Conservation (phyloP, 2,113 vertebrate species). For the Salvelinus fontinalis region DNA sequence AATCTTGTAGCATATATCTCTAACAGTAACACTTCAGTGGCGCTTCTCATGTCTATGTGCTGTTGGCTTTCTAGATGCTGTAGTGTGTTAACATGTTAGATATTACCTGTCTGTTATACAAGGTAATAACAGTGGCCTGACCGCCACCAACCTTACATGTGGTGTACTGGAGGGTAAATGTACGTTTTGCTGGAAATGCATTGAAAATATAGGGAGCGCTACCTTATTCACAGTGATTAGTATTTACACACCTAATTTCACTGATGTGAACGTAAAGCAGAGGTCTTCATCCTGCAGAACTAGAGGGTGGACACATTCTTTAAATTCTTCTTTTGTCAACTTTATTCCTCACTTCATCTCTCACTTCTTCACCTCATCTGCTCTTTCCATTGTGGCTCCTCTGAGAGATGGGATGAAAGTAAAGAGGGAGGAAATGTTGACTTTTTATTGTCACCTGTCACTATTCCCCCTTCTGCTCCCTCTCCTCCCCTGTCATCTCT, state of each 20-base stretch:
- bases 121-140: no score
- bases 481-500: not conserved
- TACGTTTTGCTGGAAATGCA: no score
- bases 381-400: constrained; percentile 15
- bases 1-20: constrained; percentile 52
- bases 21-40: not conserved
- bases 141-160: not conserved
- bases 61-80: not conserved
- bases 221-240: no score
- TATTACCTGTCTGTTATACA: no score
- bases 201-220: no score
- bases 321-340: constrained; percentile 12
- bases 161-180: not conserved
- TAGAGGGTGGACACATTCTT: not conserved
- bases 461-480: not conserved
- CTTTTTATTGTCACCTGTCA: constrained; percentile 44
- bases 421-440: not conserved
- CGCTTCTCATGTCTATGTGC: not conserved
- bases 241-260: no score
- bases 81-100: not conserved
- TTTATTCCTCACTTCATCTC: not conserved
- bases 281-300: no score
- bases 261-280: no score
- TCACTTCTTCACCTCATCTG: no score
- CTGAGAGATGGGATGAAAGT: constrained; percentile 29